Evolutionary conservation across 2,113 vertebrate genomes (phyloP), one percentile per base, ranked within the genome.

Genomic region (Kryptolebias marmoratus): DNA sequence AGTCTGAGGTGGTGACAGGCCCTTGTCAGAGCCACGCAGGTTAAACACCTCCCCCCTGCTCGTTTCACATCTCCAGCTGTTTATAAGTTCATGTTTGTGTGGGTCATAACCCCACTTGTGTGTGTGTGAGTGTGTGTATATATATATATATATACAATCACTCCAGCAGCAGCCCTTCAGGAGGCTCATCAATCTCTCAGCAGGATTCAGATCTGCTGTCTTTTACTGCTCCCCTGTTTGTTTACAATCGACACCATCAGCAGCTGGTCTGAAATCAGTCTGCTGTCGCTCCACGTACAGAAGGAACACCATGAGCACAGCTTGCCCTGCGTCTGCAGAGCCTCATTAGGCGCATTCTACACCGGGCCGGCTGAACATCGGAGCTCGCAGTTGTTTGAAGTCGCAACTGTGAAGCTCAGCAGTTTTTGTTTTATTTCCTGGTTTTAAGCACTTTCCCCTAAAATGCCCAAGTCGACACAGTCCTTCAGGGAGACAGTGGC

Each of bases 181-280:
- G 57, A 64, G 48, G 63, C 72, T 83, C 64, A 75, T 84, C 80
- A 8, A 16, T 83, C 73, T 82, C 84, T 53, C 81, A 64, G 81
- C 85, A 82, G 83, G 76, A 68, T 67, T 68, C 72, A 77, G 82
- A 79, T 88, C 86, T 77, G 84, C 77, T 64, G 68, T 75, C 79
- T 66, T 70, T 75, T 80, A 68, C 70, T 53, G 74, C 75, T 90
- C 75, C 65, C 61, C 66, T 77, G 75, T 88, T 87, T 89, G 74
- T 91, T 89, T 81, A 69, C 82, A 47, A 57, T 82, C 79, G 68
- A 74, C 63, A 48, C 9, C 77, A 65, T 64, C 79, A 69, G 76
- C 89, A 84, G 79, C 86, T 82, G 86, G 28, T 73, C 81, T 77
- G 61, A 58, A 83, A 81, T 83, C 87, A 73, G 85, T 75, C 69